Percentiles rank a stretch among this genome's conserved stretches.
phyloP scores from a whole-genome alignment of 2,113 vertebrate species.

The Paramormyrops kingsleyae region DNA sequence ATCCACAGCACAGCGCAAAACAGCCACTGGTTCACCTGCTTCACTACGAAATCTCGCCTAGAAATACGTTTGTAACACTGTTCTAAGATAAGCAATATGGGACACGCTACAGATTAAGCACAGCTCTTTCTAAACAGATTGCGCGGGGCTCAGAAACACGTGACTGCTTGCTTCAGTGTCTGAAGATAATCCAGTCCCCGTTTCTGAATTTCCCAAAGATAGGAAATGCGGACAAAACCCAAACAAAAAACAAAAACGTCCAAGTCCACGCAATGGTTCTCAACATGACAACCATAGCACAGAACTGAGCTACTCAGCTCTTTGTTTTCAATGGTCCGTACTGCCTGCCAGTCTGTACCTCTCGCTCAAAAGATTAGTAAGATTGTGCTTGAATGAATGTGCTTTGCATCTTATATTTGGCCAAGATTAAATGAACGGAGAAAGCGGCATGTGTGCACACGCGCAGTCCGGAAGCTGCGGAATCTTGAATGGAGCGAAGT shows the following conservation, averaged over 20 bases:
- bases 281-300: background rate
- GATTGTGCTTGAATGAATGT: background rate
- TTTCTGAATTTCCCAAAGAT: background rate
- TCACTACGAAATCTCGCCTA: background rate
- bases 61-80: background rate
- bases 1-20: background rate
- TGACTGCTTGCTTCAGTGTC: background rate
- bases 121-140: background rate
- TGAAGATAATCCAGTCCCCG: background rate
- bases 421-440: background rate
- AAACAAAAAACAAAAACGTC: background rate
- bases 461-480: background rate
- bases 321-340: background rate
- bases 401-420: background rate
- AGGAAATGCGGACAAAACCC: background rate
- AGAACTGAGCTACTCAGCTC: background rate
- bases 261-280: background rate
- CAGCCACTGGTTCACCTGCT: background rate
- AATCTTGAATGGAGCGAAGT: background rate
- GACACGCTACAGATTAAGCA: background rate
- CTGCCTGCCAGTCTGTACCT: background rate
- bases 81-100: background rate
- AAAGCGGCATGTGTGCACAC: background rate
- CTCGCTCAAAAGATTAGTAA: background rate
- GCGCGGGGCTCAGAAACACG: background rate